phyloP scores from a whole-genome alignment of 2,113 vertebrate genomes.

The Phycodurus eques region DNA sequence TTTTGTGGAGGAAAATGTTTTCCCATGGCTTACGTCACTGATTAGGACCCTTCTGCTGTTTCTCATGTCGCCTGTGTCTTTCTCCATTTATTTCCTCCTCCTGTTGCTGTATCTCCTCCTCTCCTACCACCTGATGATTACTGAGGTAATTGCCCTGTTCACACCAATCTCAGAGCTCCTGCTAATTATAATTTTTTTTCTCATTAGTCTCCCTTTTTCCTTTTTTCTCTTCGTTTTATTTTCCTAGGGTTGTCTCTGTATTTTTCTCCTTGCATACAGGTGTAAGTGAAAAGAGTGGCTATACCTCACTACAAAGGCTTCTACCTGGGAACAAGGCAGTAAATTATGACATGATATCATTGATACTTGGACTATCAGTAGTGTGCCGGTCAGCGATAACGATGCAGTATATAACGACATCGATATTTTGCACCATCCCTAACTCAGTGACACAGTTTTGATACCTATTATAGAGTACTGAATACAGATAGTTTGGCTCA shows the following conservation, averaged over 20 bases:
- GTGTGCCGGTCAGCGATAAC: too few species aligned
- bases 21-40: background rate
- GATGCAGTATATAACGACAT: background rate
- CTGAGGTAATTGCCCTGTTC: conserved; percentile 58
- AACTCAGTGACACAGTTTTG: background rate
- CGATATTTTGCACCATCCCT: background rate
- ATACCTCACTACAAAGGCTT: too few species aligned
- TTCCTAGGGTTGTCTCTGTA: conserved; percentile 12
- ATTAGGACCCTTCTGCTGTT: conserved; percentile 4
- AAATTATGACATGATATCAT: background rate
- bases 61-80: background rate
- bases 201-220: conserved; percentile 13
- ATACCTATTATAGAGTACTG: too few species aligned
- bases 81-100: conserved; percentile 12
- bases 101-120: conserved; percentile 24
- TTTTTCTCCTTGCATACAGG: conserved; percentile 4
- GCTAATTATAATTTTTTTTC: conserved; percentile 60
- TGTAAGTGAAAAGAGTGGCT: background rate
- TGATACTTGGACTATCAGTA: background rate
- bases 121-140: conserved; percentile 62
- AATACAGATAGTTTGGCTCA: too few species aligned
- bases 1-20: background rate
- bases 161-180: conserved; percentile 46
- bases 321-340: too few species aligned
- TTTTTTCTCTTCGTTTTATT: conserved; percentile 22